These are phyloP conservation scores for Smithornis capensis DNA, from an alignment of 2,113 vertebrate genomes.

Conservation along the genomic window DNA sequence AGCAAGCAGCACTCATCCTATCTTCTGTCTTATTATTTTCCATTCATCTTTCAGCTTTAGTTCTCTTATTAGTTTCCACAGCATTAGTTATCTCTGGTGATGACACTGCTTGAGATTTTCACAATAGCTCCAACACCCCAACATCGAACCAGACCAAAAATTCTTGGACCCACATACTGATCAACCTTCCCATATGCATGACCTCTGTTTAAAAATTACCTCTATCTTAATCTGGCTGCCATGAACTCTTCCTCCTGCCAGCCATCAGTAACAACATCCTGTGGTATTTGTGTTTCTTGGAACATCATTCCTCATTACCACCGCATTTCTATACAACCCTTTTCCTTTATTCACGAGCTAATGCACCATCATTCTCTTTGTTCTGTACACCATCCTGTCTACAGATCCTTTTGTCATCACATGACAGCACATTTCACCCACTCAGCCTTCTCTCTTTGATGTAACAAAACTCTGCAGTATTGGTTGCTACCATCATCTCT, in stretches of 20 bases:
- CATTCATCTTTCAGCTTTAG: background rate
- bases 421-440: background rate
- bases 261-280: background rate
- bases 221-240: background rate
- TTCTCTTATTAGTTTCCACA: background rate
- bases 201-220: background rate
- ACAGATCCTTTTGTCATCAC: background rate
- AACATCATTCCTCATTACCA: background rate
- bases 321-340: background rate
- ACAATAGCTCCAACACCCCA: background rate
- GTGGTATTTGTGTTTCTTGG: background rate
- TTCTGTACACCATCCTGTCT: background rate
- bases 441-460: background rate
- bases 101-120: background rate
- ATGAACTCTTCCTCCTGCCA: background rate
- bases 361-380: background rate
- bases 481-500: background rate
- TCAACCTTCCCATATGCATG: rapidly evolving
- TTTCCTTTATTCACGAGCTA: background rate
- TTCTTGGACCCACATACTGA: background rate
- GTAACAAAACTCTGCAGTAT: background rate
- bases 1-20: background rate
- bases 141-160: background rate
- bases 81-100: background rate
- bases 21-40: background rate